phyloP scores from a whole-genome alignment of 1,140 invertebrate genomes.

The Drosophila mauritiana region DNA sequence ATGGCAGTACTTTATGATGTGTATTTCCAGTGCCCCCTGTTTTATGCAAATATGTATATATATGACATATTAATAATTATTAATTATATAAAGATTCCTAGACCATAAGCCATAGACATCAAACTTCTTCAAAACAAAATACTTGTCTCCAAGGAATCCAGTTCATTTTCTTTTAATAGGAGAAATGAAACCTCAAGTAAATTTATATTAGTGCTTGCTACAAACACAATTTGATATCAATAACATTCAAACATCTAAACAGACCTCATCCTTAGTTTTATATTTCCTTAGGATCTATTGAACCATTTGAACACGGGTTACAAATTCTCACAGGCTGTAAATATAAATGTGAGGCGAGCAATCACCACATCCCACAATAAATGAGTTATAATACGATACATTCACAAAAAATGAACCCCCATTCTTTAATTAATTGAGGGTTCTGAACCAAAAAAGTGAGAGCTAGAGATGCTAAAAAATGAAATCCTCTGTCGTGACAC shows the following conservation, averaged over 20 bases:
- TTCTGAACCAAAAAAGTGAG: slow-evolving; percentile 8
- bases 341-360: slow-evolving; percentile 19
- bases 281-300: neutral
- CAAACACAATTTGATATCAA: neutral
- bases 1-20: no score
- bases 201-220: neutral
- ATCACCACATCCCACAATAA: slow-evolving; percentile 21
- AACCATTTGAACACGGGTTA: slow-evolving; percentile 7
- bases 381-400: slow-evolving; percentile 33
- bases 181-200: neutral
- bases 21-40: no score
- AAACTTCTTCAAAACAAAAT: no score
- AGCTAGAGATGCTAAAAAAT: slow-evolving; percentile 24
- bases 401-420: slow-evolving; percentile 21
- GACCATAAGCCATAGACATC: neutral
- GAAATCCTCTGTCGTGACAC: slow-evolving; percentile 30
- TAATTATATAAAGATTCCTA: neutral
- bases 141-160: no score
- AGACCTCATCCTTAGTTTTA: neutral
- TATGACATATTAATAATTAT: no score
- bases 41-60: no score
- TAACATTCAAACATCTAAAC: neutral
- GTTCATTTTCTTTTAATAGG: neutral
- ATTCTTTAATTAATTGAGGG: slow-evolving; percentile 36
- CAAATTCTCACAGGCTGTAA: neutral